Conservation (phyloP, 92 coral and sea anemone species). For the Paramuricea clavata region DNA sequence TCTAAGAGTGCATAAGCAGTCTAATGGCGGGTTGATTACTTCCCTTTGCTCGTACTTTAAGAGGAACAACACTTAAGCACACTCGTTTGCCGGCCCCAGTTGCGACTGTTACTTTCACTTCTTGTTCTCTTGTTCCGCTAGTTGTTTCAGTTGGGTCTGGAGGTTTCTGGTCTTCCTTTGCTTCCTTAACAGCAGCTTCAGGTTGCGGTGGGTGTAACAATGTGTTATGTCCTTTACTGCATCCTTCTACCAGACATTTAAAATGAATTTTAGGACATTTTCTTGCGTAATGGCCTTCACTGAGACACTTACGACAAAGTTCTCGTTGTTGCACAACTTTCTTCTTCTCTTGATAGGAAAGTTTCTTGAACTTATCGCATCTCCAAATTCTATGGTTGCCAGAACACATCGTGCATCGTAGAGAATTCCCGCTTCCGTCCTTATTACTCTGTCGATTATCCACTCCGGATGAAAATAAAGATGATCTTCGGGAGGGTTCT, state of each 20-base stretch:
- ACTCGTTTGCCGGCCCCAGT: too few relatives aligned
- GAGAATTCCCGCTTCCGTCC: constrained; percentile 15
- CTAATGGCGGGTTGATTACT: too few relatives aligned
- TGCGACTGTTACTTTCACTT: too few relatives aligned
- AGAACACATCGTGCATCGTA: constrained; percentile 54
- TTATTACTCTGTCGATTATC: neutral
- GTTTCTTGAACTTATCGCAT: constrained; percentile 65
- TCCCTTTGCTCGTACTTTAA: too few relatives aligned
- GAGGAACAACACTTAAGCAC: too few relatives aligned
- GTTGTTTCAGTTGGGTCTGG: too few relatives aligned
- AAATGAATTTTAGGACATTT: constrained; percentile 57
- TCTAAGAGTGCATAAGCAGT: too few relatives aligned
- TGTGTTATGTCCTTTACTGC: constrained; percentile 69
- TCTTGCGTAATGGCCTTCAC: constrained; percentile 66
- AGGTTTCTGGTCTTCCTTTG: too few relatives aligned
- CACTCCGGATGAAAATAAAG: neutral
- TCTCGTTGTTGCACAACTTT: constrained; percentile 52
- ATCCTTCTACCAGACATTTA: constrained; percentile 61
- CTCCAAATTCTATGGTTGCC: constrained; percentile 72
- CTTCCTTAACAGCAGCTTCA: too few relatives aligned
- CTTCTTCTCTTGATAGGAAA: constrained; percentile 35
- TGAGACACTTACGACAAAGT: constrained; percentile 71
- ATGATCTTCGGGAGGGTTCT: constrained; percentile 2
- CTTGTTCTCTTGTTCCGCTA: too few relatives aligned
- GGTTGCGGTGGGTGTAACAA: constrained; percentile 58